Evolutionary conservation across 2,888 invertebrate genomes (phyloP).

Genomic region (Therioaphis trifolii): DNA sequence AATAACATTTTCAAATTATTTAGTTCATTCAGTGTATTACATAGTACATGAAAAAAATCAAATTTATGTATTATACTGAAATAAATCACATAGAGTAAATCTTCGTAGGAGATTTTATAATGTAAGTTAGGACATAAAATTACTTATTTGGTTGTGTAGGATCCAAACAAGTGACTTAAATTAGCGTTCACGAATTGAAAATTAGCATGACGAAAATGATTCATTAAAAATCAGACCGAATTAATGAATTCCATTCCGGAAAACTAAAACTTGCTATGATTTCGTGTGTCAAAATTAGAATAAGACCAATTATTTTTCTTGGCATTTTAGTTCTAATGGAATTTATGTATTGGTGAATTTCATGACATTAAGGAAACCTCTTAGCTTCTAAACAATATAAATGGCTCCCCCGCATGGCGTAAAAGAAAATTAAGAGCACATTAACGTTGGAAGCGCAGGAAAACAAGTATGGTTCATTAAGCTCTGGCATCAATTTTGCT

Average conservation of each 20-base stretch:
- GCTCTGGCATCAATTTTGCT: conserved; percentile 60
- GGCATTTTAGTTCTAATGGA: conserved; percentile 4
- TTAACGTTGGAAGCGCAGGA: conserved; percentile 51
- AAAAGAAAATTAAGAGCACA: conserved; percentile 62
- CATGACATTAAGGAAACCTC: conserved; percentile 20
- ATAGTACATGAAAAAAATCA: too few species aligned
- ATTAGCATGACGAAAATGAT: not conserved
- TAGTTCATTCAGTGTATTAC: too few species aligned
- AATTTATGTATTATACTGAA: too few species aligned
- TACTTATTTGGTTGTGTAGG: too few species aligned
- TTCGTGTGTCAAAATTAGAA: not conserved
- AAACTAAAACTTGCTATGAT: not conserved
- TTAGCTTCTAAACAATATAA: conserved; percentile 62
- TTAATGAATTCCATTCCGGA: not conserved
- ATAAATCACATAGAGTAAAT: too few species aligned
- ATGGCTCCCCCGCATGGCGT: conserved; percentile 54
- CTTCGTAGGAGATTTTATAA: too few species aligned
- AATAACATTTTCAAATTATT: too few species aligned
- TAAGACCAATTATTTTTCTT: conserved; percentile 16
- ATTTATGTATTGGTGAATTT: conserved; percentile 37
- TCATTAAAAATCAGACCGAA: not conserved
- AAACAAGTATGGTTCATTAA: conserved; percentile 63
- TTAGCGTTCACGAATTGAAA: too few species aligned
- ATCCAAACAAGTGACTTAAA: not conserved
- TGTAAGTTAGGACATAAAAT: too few species aligned